Percentiles rank a stretch among this genome's conserved stretches.
Evolutionary conservation across 2,888 invertebrate species (phyloP).

Genomic region (Cancer borealis): DNA sequence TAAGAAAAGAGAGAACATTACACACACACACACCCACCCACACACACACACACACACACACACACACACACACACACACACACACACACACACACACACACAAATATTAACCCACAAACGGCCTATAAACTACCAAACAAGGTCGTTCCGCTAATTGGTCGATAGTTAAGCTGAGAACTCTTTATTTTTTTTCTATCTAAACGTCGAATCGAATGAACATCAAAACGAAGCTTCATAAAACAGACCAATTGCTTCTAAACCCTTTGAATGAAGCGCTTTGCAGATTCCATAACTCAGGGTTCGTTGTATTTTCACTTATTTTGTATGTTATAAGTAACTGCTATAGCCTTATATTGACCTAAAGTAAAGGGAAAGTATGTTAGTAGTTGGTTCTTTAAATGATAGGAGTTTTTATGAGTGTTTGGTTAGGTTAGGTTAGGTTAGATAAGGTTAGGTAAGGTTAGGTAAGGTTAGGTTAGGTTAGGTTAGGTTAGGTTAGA

Average conservation of each 20-base stretch:
- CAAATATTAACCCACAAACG: not conserved
- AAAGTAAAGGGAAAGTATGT: no score
- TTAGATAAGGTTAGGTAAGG: no score
- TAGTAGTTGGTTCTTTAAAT: no score
- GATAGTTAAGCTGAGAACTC: not conserved
- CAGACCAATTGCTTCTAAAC: not conserved
- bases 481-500: no score
- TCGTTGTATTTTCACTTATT: no score
- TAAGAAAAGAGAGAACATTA: slow-evolving; percentile 3
- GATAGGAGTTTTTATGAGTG: no score
- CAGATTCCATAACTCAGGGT: not conserved
- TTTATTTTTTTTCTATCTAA: not conserved
- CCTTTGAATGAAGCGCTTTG: not conserved
- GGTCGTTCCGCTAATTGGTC: not conserved
- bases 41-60: not conserved
- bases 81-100: slow-evolving; percentile 32
- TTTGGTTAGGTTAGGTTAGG: no score
- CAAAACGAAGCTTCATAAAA: slow-evolving; percentile 6
- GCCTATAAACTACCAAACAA: not conserved
- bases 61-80: slow-evolving; percentile 27
- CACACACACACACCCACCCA: not conserved
- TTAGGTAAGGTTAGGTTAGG: no score
- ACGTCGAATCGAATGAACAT: not conserved
- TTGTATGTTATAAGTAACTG: no score
- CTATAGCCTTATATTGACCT: no score